Evolutionary conservation across 2,888 invertebrate species (phyloP), one percentile per base, ranked within the genome.

Genomic region (Andrena chrysosceles): DNA sequence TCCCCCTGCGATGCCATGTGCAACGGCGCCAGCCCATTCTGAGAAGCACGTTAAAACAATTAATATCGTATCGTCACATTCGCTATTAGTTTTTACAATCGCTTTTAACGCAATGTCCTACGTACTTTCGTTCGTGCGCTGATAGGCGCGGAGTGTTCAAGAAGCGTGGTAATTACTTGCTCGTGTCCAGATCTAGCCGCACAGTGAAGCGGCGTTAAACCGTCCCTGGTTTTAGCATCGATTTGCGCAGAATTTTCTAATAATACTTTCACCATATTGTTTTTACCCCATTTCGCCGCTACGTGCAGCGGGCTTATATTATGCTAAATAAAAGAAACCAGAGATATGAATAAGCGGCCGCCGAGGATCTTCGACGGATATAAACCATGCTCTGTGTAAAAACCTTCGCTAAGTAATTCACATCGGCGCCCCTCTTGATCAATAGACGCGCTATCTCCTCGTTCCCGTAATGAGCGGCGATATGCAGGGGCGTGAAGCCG

Each of bases 1-100:
- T 99, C 99, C 84, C 99, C 99, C 94, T 99, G 99, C 70, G 99
- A 98, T 81, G 99, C 98, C 99, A 99, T 99, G 95, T 99, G 99
- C 88, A 99, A 95, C 56, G 99, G 99, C n/a, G 99, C 98, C 87
- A 99, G 95, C 16, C 99, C 98, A 93, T 98, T 98, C 96, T 97
- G 93, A 16, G 49, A 77, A 33, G 13, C 0, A 23, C 1, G 26
- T 54, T 26, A 0, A 1, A 49, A 16, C 4, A 23, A 23, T 56
- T 8, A 20, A 33, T n/a, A n/a, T 2, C 31, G n/a, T 16, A 16
- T 0, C 16, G 23, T 31, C 35, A 35, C 2, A 3, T 3, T 13
- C 56, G 6, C 29, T 1, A 13, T 16, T 13, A 23, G 26, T 16
- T 35, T 23, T 7, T 56, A 7, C 10, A 60, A 3, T 54, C 23